phyloP scores from a whole-genome alignment of 2,113 vertebrate species.

The Strigops habroptila region DNA sequence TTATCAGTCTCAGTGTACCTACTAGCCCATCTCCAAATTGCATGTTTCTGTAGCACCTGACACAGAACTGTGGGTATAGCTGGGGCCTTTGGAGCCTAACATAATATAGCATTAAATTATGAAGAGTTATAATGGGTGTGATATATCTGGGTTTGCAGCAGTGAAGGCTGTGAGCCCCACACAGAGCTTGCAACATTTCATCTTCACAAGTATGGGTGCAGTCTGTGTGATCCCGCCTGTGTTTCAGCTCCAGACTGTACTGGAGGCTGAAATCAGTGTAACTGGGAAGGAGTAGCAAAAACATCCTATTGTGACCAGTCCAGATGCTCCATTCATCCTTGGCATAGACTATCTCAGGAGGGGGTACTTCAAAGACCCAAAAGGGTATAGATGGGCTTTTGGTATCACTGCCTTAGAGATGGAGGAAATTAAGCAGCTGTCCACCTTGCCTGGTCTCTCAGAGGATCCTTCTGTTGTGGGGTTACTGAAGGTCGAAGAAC shows the following conservation, averaged over 20 bases:
- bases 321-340: not conserved
- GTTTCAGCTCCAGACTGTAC: not conserved
- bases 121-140: not conserved
- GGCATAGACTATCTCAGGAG: not conserved
- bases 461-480: not conserved
- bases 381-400: not conserved
- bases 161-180: not conserved
- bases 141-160: not conserved
- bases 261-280: not conserved
- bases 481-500: not conserved
- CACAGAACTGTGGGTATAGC: not conserved
- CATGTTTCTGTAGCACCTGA: rapidly evolving
- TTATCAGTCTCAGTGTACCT: not conserved
- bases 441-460: not conserved
- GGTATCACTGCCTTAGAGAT: not conserved
- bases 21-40: not conserved
- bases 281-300: not conserved
- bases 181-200: not conserved
- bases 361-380: not conserved
- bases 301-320: not conserved
- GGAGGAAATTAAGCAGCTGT: not conserved
- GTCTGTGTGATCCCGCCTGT: not conserved
- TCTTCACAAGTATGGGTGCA: not conserved
- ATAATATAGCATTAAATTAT: not conserved
- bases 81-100: not conserved